Evolutionary conservation across 2,888 invertebrate genomes (phyloP).

Genomic region (Eilema sororculum): DNA sequence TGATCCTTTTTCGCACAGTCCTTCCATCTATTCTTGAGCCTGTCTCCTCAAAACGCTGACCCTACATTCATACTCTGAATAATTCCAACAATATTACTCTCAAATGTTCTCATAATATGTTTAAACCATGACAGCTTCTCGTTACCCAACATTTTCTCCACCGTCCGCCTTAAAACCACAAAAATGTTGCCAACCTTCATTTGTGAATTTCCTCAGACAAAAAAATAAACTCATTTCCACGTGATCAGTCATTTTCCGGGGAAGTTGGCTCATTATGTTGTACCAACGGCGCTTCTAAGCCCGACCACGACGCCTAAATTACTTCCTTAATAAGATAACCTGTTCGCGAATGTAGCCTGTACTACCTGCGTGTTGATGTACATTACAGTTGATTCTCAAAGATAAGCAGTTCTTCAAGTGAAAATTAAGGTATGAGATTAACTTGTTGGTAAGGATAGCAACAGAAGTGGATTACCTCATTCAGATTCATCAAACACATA

Average conservation of each 20-base stretch:
- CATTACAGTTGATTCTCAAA: neutral
- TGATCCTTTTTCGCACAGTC: no score
- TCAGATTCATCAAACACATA: neutral
- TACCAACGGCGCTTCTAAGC: constrained; percentile 33
- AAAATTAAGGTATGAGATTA: constrained; percentile 1
- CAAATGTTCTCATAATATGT: no score
- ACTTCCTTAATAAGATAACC: constrained; percentile 46
- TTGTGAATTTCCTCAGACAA: neutral
- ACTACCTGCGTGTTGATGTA: constrained; percentile 7
- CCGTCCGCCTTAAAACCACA: no score
- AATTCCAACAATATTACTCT: no score
- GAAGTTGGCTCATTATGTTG: constrained; percentile 47
- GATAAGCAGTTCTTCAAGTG: neutral
- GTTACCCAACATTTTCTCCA: neutral
- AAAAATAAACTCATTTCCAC: constrained; percentile 41
- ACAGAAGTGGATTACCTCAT: neutral
- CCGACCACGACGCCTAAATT: constrained; percentile 33
- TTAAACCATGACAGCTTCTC: no score
- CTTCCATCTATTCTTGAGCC: no score
- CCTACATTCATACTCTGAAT: no score
- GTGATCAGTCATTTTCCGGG: constrained; percentile 42
- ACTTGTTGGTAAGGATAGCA: neutral
- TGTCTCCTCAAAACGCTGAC: no score
- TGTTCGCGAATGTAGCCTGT: constrained; percentile 17
- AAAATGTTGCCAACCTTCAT: neutral